Conservation (phyloP, 2,797 vertebrate genomes). For the Hozukius guyotensis region DNA sequence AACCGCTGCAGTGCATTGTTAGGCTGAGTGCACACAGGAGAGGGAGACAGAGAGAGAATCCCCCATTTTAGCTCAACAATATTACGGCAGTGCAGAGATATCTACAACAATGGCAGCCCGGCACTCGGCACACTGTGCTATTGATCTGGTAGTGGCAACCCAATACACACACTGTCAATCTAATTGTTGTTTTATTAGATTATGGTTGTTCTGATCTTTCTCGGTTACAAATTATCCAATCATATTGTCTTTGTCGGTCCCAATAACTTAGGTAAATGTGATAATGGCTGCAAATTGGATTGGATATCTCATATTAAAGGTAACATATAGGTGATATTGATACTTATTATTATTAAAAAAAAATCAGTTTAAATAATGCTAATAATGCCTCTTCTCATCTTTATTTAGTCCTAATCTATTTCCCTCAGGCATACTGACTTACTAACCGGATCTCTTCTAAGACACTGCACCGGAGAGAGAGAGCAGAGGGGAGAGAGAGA, state of each 20-base stretch:
- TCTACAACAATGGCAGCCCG: slow-evolving; percentile 73
- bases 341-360: background rate
- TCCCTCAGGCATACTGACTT: slow-evolving; percentile 80
- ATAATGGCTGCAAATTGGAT: background rate
- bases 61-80: slow-evolving; percentile 81
- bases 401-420: slow-evolving; percentile 68
- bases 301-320: background rate
- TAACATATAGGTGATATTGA: background rate
- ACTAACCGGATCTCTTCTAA: slow-evolving; percentile 81
- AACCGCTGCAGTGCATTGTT: slow-evolving; percentile 83
- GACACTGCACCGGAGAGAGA: slow-evolving; percentile 78
- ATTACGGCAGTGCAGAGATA: slow-evolving; percentile 80
- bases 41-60: slow-evolving; percentile 79
- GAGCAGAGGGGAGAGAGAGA: slow-evolving; percentile 36
- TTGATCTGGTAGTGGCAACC: slow-evolving; percentile 65
- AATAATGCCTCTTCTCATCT: slow-evolving; percentile 46
- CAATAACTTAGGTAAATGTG: background rate
- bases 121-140: slow-evolving; percentile 48
- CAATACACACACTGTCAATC: slow-evolving; percentile 43
- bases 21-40: slow-evolving; percentile 73
- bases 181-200: slow-evolving; percentile 44
- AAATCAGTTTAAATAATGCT: slow-evolving; percentile 25
- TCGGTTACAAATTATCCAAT: slow-evolving; percentile 2
- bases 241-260: background rate
- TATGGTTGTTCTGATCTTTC: background rate